Conservation (phyloP, 2,888 invertebrate species). For the Dioctria rufipes region DNA sequence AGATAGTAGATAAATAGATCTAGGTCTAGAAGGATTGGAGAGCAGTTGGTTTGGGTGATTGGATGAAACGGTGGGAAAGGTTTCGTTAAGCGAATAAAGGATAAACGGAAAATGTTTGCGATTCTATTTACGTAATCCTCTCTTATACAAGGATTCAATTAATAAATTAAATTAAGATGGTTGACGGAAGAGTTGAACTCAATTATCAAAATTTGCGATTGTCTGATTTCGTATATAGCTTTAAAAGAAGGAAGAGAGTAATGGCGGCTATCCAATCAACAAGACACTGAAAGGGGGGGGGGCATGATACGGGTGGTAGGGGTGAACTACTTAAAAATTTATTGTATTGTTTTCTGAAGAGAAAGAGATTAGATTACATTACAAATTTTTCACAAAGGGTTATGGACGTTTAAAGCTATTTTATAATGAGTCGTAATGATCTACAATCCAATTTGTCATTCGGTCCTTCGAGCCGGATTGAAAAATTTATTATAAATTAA, state of each 20-base stretch:
- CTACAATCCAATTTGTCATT: too few relatives aligned
- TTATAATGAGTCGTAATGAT: too few relatives aligned
- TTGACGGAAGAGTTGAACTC: constrained; percentile 51
- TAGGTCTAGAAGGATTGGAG: not conserved
- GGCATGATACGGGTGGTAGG: too few relatives aligned
- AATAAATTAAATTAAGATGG: constrained; percentile 57
- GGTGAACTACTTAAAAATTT: constrained; percentile 3
- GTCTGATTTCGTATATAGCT: constrained; percentile 18
- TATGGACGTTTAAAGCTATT: too few relatives aligned
- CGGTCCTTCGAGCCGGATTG: too few relatives aligned
- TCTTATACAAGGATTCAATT: constrained; percentile 55
- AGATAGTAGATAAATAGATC: not conserved
- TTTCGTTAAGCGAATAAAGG: constrained; percentile 18
- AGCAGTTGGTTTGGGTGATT: not conserved
- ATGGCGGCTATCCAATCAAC: not conserved
- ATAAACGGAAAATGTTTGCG: constrained; percentile 50
- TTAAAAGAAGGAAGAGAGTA: not conserved
- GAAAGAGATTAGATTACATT: too few relatives aligned
- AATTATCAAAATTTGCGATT: constrained; percentile 44
- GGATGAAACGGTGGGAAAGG: not conserved
- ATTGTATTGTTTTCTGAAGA: not conserved
- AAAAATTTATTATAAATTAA: too few relatives aligned
- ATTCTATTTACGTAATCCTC: constrained; percentile 55
- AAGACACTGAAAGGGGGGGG: not conserved
- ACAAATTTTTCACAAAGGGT: too few relatives aligned